phyloP scores from a whole-genome alignment of 2,113 vertebrate genomes.

The Panthera leo region DNA sequence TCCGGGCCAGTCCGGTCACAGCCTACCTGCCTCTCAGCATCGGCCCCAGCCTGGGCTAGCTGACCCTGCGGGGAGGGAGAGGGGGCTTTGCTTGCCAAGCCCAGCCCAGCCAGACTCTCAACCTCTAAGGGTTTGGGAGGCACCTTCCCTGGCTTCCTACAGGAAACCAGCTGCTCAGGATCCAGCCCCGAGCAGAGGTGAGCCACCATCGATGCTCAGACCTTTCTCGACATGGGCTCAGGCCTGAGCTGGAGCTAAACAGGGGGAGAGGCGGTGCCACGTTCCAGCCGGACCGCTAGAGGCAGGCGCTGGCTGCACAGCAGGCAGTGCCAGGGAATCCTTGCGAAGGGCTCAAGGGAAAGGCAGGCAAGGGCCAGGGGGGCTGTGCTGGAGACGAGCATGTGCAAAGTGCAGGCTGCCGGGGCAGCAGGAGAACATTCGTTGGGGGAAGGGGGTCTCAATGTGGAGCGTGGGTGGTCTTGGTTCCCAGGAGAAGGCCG shows the following conservation, averaged over 20 bases:
- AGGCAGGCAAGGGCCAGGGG: not conserved
- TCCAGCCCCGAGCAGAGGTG: conserved; percentile 64
- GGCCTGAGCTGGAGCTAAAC: not conserved
- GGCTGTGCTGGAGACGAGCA: conserved; percentile 42
- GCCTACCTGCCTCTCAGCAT: not conserved
- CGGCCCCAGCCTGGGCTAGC: not conserved
- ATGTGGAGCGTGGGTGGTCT: not conserved
- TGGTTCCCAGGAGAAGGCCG: conserved; percentile 51
- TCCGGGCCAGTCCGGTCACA: not conserved
- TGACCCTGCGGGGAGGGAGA: conserved; percentile 27
- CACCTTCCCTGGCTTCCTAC: conserved; percentile 4
- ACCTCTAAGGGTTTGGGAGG: not conserved
- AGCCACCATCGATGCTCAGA: not conserved
- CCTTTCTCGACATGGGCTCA: not conserved
- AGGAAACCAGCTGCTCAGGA: conserved; percentile 61
- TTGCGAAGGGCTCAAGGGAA: not conserved
- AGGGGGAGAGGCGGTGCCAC: not conserved
- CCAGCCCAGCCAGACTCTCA: not conserved
- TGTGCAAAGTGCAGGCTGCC: conserved; percentile 81
- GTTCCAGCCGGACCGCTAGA: conserved; percentile 40
- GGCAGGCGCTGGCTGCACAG: conserved; percentile 59
- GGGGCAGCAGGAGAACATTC: conserved; percentile 61
- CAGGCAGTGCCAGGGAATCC: conserved; percentile 48
- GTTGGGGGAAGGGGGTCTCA: conserved; percentile 2
- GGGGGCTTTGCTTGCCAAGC: not conserved